phyloP scores from a whole-genome alignment of 2,888 invertebrate species.

The Xanthostigma xanthostigma region DNA sequence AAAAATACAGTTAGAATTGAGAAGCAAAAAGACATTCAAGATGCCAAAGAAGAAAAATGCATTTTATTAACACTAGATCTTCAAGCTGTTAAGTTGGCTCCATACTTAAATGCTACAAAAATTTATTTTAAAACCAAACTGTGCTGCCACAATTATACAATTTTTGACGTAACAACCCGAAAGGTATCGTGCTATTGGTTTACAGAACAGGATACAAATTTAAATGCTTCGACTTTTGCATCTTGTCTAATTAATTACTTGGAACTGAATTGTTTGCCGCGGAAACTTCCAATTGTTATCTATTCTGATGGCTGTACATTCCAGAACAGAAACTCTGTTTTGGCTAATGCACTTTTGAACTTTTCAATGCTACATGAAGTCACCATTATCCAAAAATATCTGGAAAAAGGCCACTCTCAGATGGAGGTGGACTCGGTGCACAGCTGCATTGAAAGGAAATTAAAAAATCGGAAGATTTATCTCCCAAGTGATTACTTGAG shows the following conservation, averaged over 20 bases:
- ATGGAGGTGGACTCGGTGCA: conserved; percentile 19
- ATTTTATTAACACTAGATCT: conserved; percentile 14
- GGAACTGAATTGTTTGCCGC: conserved; percentile 7
- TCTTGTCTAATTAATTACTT: conserved; percentile 8
- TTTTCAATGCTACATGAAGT: conserved; percentile 13
- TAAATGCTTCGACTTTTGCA: conserved; percentile 10
- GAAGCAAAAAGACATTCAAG: conserved; percentile 14
- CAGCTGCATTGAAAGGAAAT: conserved; percentile 13
- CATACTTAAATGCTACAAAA: conserved; percentile 12
- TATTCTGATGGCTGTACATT: conserved; percentile 17
- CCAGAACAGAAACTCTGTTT: conserved; percentile 16
- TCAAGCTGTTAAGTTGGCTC: conserved; percentile 15
- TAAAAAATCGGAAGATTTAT: conserved; percentile 13
- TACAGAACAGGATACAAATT: conserved; percentile 9
- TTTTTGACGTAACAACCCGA: conserved; percentile 15
- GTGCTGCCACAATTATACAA: conserved; percentile 17
- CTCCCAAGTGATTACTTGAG: conserved; percentile 14
- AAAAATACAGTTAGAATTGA: conserved; percentile 15
- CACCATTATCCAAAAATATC: conserved; percentile 13
- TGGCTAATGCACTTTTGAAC: conserved; percentile 18
- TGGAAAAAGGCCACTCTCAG: conserved; percentile 17
- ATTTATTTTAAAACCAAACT: conserved; percentile 19
- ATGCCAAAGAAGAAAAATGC: conserved; percentile 10
- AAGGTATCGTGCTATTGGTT: conserved; percentile 16
- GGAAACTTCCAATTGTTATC: conserved; percentile 12